Base-by-base conservation (phyloP, 2,113 vertebrate genomes). In the Australoheros scitulus region DNA sequence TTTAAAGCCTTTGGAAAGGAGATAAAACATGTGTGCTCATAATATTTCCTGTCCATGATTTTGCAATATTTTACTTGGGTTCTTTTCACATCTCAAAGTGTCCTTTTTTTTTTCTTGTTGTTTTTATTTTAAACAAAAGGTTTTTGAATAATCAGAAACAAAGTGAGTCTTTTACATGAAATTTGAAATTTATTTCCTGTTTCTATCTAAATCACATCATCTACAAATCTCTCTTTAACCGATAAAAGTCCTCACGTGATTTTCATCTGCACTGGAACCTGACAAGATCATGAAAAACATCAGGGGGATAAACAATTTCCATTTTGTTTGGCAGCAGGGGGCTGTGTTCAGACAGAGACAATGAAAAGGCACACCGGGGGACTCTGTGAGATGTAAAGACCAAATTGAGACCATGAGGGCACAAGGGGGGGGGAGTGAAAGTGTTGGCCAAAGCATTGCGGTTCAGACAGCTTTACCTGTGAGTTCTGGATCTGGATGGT, bases 401-500 rank as follows among this genome's bases (percentile, higher is more conserved):
- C 84, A 89, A 78, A 87, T 60, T 50, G 82, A 87, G 64, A 8
- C 59, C 14, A 80, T 59, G 36, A 70, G 36, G 74, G 43, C 11
- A 24, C 3, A 14, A n/a, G 38, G 43, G 22, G 64, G 38, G 22
- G 64, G 38, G 52, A 55, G 36, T 1, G 1, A 61, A 65, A 13
- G 22, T 56, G 50, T 65, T n/a, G 18, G 57, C 18, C 55, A 32
- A 61, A 81, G 65, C 84, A n/a, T 38, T 58, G 11, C 13, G 26
- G 36, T 59, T 75, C 24, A 7, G 26, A 24, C n/a, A 18, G 56
- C 11, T 94, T 97, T 92, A 99, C 98, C 98, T 99, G 98, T 85
- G 97, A 94, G 29, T 94, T 99, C 95, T 99, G 98, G 94, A 99
- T 96, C 95, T 98, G 98, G 94, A 99, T 98, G 93, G 97, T 96